These are phyloP conservation scores for Petrocephalus zakoni DNA, from an alignment of 2,113 vertebrate genomes.

Conservation along the genomic window DNA sequence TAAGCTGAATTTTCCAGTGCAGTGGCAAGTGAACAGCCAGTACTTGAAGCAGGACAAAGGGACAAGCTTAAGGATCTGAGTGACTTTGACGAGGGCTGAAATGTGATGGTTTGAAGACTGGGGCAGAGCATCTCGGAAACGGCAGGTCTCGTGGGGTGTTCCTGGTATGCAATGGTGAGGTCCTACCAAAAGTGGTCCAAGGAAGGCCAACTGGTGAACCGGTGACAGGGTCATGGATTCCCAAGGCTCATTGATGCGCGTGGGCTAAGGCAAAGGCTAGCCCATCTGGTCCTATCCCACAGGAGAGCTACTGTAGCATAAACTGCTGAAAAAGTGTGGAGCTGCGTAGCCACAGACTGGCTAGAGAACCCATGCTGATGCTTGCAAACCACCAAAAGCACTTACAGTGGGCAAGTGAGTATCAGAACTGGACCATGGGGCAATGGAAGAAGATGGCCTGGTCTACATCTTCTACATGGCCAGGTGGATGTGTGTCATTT, in stretches of 20 bases:
- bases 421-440: too few relatives aligned
- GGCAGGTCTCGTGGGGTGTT: neutral
- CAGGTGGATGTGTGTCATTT: too few relatives aligned
- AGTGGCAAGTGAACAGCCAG: neutral
- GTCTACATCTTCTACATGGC: too few relatives aligned
- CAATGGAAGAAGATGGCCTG: too few relatives aligned
- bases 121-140: neutral
- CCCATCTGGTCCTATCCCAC: neutral
- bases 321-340: neutral
- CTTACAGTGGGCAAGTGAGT: neutral
- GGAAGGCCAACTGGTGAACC: neutral
- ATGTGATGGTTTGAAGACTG: neutral
- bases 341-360: neutral
- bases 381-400: neutral
- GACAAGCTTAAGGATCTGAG: neutral
- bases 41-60: neutral
- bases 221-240: neutral
- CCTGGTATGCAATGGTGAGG: neutral
- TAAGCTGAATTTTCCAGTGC: neutral
- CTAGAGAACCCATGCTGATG: neutral
- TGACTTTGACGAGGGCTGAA: neutral
- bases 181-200: neutral
- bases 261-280: neutral
- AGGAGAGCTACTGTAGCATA: neutral
- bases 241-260: neutral